Evolutionary conservation across 2,888 invertebrate species (phyloP), one percentile per base, ranked within the genome.

Genomic region (Seira musarum): DNA sequence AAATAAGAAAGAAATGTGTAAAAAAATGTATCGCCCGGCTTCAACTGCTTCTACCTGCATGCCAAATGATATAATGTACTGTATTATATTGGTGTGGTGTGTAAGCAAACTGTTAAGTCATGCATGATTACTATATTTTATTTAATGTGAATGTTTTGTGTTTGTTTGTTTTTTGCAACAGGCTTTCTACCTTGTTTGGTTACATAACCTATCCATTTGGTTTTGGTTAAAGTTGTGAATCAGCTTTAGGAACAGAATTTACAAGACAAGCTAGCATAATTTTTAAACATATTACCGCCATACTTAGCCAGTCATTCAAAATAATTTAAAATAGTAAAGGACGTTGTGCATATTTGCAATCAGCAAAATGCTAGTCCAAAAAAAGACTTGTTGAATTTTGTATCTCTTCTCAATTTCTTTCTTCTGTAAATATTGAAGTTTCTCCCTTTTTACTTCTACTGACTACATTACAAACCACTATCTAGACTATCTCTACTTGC

Each of bases 151-250:
- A 49, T 13, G 15, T 64, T 76, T 57, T 67, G 53, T 82, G 30
- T 61, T 40, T 78, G 40, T 65, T 74, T 53, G 69, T 49, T 49
- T 73, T 35, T 71, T 71, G 77, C 6, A 8, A 66, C 81, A 86
- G 86, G 82, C 72, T 86, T 61, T 86, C 86, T 15, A 74, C 85
- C 70, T 57, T 86, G 65, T 83, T 86, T 81, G 84, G 85, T 21
- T 85, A 82, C 78, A 82, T 86, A 66, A 70, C 85, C 6, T 85
- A 83, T 61, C 86, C 86, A 21, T 85, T 86, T 64, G 85, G 86
- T 74, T 86, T 84, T 76, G 85, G 85, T 64, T 85, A 85, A 85
- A 30, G 75, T 64, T 64, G 49, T 2, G 49, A n/a, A 49, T 30
- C 49, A 15, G 15, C 17, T n/a, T 13, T 49, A 49, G 49, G 49